Evolutionary conservation across 1,140 invertebrate genomes (phyloP), one percentile per base, ranked within the genome.

Genomic region (Drosophila sp.): DNA sequence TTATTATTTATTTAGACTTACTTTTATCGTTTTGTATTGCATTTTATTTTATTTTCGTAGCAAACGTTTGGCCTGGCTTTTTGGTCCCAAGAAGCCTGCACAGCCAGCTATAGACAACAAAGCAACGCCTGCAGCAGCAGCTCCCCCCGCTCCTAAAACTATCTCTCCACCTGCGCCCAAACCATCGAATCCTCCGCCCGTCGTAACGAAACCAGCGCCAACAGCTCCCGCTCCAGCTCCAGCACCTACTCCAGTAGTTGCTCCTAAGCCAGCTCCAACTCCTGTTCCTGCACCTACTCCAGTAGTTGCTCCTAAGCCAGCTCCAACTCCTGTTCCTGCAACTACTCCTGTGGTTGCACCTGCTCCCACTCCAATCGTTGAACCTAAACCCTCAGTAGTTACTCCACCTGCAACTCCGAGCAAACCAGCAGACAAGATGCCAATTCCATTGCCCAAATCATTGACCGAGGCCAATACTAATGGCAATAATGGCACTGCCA

Each of bases 1-100:
- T 21, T 21, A 21, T 1, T 59, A 53, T 38, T 16, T 27, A 45
- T 72, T n/a, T 9, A 36, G 56, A 58, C 27, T 41, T 32, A 40
- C 40, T 41, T 32, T 46, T 54, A 25, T 54, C 0, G 34, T 61
- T 36, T 71, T 36, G 67, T 58, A 32, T 59, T 74, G 50, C 54
- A n/a, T 59, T 71, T 69, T 59, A 21, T 57, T 66, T 71, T 77
- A 16, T 16, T 73, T 64, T 66, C 69, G 51, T 91, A 91, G 90
- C 61, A 91, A 91, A 80, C 90, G 84, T 66, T 89, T 91, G 73
- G 80, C 76, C 67, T 91, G 90, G 90, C 72, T 91, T 69, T 91
- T 91, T 70, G 75, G 66, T 67, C 66, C 72, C 38, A 90, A 91
- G 54, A 89, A 84, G 63, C 81, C 81, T 16, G 72, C 78, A 66